phyloP scores from a whole-genome alignment of 30 jellyfish, hydroid and myxozoan genomes.

The Aurelia aurita region DNA sequence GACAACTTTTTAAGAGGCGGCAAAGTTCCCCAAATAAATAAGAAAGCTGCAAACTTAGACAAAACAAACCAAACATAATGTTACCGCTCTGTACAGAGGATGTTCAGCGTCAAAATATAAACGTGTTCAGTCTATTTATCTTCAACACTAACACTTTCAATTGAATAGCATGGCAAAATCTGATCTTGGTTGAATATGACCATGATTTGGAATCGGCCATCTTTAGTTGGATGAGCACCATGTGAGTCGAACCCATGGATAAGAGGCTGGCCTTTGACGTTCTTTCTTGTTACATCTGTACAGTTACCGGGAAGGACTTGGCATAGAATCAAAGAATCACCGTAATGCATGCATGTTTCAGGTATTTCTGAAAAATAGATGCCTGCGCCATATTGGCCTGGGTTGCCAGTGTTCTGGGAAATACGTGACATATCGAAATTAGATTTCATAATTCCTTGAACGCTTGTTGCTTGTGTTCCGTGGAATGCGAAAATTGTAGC shows the following conservation, averaged over 20 bases:
- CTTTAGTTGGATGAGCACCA: constrained; percentile 45
- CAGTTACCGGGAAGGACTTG: constrained; percentile 55
- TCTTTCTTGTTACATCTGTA: not conserved
- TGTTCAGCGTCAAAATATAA: not conserved
- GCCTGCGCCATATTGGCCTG: constrained; percentile 69
- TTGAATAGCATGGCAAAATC: constrained; percentile 56
- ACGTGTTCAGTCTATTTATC: not conserved
- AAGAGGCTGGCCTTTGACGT: constrained; percentile 31
- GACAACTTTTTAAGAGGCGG: too few species aligned
- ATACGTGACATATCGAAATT: constrained; percentile 28
- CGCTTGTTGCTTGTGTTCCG: constrained; percentile 60
- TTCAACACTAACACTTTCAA: not conserved
- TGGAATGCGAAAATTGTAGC: constrained; percentile 65
- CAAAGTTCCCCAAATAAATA: too few species aligned
- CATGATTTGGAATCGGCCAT: constrained; percentile 18
- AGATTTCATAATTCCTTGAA: constrained; percentile 21
- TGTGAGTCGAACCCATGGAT: constrained; percentile 43
- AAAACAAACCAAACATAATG: not conserved
- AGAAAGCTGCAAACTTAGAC: too few species aligned
- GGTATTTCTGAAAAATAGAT: constrained; percentile 69
- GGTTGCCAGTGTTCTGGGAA: constrained; percentile 41
- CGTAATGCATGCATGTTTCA: constrained; percentile 51
- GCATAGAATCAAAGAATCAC: constrained; percentile 27
- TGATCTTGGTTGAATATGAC: constrained; percentile 40
- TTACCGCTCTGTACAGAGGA: not conserved